These are phyloP conservation scores for Liodrosophila aerea DNA, from an alignment of 2,888 invertebrate species.

Conservation along the genomic window DNA sequence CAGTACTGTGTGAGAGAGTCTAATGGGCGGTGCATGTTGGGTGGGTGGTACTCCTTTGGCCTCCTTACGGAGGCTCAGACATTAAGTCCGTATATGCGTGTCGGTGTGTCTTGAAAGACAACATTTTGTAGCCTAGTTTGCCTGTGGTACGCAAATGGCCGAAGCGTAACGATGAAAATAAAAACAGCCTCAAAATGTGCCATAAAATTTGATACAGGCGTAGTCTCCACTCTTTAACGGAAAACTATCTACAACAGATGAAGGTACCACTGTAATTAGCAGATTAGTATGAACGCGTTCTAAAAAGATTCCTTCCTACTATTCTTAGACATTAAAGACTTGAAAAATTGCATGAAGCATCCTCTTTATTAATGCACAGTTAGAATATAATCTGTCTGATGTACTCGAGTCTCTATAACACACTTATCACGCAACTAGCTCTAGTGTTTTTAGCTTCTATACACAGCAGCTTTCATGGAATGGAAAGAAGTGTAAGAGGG, in stretches of 20 bases:
- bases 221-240: too few species aligned
- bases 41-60: not conserved
- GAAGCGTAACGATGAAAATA: constrained; percentile 77
- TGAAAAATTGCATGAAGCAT: too few species aligned
- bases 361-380: too few species aligned
- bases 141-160: constrained; percentile 59
- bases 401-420: too few species aligned
- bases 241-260: constrained; percentile 34
- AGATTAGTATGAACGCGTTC: too few species aligned
- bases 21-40: constrained; percentile 17
- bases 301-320: too few species aligned
- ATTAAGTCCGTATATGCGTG: not conserved
- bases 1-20: not conserved
- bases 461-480: too few species aligned
- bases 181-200: constrained; percentile 80
- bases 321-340: too few species aligned
- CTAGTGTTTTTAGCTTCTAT: too few species aligned
- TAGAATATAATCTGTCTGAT: too few species aligned
- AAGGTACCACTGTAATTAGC: not conserved
- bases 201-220: constrained; percentile 78
- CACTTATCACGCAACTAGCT: too few species aligned
- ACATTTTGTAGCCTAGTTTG: constrained; percentile 57
- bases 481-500: constrained; percentile 8
- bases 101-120: constrained; percentile 61
- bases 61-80: not conserved